Evolutionary conservation across 2,113 vertebrate species (phyloP), one percentile per base, ranked within the genome.

Genomic region (Coptodon bakossiorum): DNA sequence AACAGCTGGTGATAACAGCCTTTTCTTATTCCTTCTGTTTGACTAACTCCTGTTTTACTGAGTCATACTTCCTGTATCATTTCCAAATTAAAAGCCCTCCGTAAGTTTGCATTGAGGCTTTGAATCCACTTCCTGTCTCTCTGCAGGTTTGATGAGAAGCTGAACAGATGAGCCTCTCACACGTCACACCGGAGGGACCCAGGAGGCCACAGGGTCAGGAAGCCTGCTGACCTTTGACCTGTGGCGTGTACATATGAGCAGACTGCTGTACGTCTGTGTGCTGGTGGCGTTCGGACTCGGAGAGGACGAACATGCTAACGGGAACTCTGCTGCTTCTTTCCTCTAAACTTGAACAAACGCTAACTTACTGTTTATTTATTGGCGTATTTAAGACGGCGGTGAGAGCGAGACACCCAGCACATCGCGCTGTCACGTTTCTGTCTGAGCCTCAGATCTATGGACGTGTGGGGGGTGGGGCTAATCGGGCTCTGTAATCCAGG

Each of bases 81-180:
- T 66, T 66, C 9, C 31, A 66, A 66, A 36, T 66, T 36, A 66
- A 66, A 66, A 66, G 31, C 61, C 0, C 61, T 66, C 17, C 17
- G 12, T 36, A 31, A 66, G 61, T n/a, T 66, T 66, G 17, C 17
- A 19, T 19, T 19, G 29, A 63, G 61, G 3, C 17, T 66, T 66
- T 40, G 13, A 54, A 38, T 54, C 24, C 36, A 9, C 78, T 4
- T 29, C 14, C 24, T 92, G 61, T 19, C 61, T 4, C 22, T 19
- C 27, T 92, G 61, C 86, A 96, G 96, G 91, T 96, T 90, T 63
- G 95, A 96, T 86, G 56, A 80, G 83, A 91, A 87, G 71, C 36
- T 94, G 89, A 95, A 83, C 85, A 85, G 93, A 86, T 95, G 95
- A 94, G 24, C 8, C 16, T 29, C 19, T 13, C 40, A 1, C 73